Base-by-base conservation (phyloP, 2,888 invertebrate genomes). In the Norana najaformis region DNA sequence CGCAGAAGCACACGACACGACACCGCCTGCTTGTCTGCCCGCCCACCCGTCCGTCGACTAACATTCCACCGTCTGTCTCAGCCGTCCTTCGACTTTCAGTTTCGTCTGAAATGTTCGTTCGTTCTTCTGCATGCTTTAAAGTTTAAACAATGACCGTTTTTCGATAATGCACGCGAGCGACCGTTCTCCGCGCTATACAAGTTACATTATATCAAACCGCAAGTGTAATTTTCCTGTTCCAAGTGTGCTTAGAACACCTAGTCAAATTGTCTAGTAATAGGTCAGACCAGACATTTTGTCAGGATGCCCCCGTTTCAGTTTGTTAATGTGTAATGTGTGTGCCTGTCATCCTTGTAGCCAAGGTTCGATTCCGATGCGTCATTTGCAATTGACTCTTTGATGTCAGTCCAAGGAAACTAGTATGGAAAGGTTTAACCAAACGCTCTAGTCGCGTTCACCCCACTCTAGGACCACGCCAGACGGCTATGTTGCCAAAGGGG, bases 51-150 rank as follows among this genome's bases (percentile, higher is more conserved):
- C 23, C 16, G 5, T 69, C 69, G 69, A 69, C 69, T n/a, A 69
- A 5, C 69, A 69, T 69, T 69, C 69, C 69, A 69, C 30, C 69
- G n/a, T 30, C 13, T 41, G n/a, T 41, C 13, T 41, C 14, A 16
- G 41, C 47, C 6, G 20, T 69, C n/a, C 8, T n/a, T 69, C 69
- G 30, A 13, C 69, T n/a, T n/a, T n/a, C 30, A 69, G n/a, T 69
- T 69, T 69, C n/a, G 47, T 69, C n/a, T 69, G 69, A 69, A 69
- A 69, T 69, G 69, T 69, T 69, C 69, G 69, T 47, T 47, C 47
- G 47, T 69, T n/a, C 69, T n/a, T 69, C 30, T 69, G 69, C 69
- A n/a, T 13, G 69, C n/a, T 69, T 53, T 0, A 6, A n/a, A n/a
- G 30, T 30, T 69, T 69, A 69, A 69, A n/a, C n/a, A 69, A 69